Evolutionary conservation across 2,888 invertebrate species (phyloP), one percentile per base, ranked within the genome.

Genomic region (Ceraclea dissimilis): DNA sequence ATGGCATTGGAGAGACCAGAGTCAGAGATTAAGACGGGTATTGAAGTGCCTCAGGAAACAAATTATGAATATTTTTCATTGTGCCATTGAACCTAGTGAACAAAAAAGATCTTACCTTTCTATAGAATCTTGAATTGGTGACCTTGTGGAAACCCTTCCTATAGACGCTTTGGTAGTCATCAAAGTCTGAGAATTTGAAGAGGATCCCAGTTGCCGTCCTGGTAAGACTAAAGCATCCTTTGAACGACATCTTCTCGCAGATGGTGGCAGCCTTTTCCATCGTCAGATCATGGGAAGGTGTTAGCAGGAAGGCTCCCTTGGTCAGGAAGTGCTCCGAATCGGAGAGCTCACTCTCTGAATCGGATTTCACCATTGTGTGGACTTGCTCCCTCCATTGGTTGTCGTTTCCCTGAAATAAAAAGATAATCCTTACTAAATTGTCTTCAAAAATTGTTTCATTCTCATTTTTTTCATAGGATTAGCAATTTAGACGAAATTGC

Each of bases 151-250:
- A 91, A 22, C 90, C 90, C 70, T 90, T 90, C 74, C 89, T 85
- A 78, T 85, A 90, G 63, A 90, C 89, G 69, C 87, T 85, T 72
- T 89, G 88, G 72, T 87, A 91, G 70, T 91, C 91, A 64, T 90
- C 90, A 63, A 89, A 87, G 71, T 86, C 86, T 65, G 89, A 89
- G 74, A 91, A 91, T 74, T 90, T 90, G 78, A 91, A 91, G 62
- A 91, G 81, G 67, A 91, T 90, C 56, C 91, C 91, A 47, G 90
- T 91, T 51, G 91, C 90, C 1, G 91, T 91, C 78, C 90, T 90
- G 62, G 90, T 90, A 65, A 91, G 78, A 64, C 88, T 88, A 75
- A 90, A 91, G 67, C 89, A 88, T 53, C 90, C 90, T 66, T 88
- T 85, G 74, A 91, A 90, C 74, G 86, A 89, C 83, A 91, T 88